Base-by-base conservation (phyloP, 64 coral and sea anemone species). In the Montipora cactus region DNA sequence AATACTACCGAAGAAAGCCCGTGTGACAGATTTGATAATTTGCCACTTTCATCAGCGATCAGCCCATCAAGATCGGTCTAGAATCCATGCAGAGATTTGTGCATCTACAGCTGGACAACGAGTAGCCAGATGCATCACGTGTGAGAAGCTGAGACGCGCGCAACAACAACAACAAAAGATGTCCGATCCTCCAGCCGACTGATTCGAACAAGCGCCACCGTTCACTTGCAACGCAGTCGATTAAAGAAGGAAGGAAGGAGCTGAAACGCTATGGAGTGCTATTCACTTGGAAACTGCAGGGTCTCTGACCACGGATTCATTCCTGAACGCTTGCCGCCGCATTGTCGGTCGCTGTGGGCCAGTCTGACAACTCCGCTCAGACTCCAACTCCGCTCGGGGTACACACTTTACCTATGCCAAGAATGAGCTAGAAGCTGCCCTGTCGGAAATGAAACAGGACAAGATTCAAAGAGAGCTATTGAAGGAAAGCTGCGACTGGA, bases 401-500 rank as follows among this genome's bases (percentile, higher is more conserved):
- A 86, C 64, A 13, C 61, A 84, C 58, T 68, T 84, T 20, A 25
- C 44, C 7, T 53, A 49, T 13, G 81, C 48, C 3, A 84, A 61
- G 58, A 84, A 84, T n/a, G 57, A 84, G 25, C 58, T 84, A 59
- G 52, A 84, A 16, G 44, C 25, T 10, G 81, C 81, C 55, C 21
- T 84, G 44, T 67, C n/a, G 6, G 81, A 84, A 25, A 59, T 84
- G 51, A 21, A 61, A 53, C 48, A 84, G 14, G 53, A 49, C 11
- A 9, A 12, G 46, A 49, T 81, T 8, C 1, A 20, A 19, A 61
- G 79, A 58, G 47, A 45, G 15, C 76, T 79, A 9, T 20, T 79
- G 37, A 50, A 79, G 76, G 18, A 46, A 14, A 23, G 53, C 79
- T 81, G 51, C 79, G 79, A 81, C 51, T 81, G 79, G 79, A n/a